Evolutionary conservation across 2,113 vertebrate species (phyloP).

Genomic region (Thomomys bottae): DNA sequence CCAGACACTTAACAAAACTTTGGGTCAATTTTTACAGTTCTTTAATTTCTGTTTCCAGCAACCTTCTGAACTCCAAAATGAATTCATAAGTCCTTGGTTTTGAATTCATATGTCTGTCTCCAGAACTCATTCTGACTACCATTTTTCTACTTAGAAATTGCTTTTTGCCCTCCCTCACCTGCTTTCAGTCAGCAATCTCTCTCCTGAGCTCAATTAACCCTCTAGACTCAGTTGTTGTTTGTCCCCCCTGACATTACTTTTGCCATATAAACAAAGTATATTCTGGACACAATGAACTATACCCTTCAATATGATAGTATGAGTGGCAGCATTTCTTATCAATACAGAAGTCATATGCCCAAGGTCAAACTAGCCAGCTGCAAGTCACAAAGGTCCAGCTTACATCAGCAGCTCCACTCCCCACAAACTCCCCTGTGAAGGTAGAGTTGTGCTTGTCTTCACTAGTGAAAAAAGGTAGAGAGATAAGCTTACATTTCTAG

Average conservation of each 20-base stretch:
- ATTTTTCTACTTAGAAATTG: not conserved
- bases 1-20: not conserved
- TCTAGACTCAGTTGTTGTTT: not conserved
- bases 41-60: slow-evolving; percentile 36
- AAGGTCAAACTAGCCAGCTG: slow-evolving; percentile 3
- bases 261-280: slow-evolving; percentile 42
- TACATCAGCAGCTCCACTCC: not conserved
- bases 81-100: slow-evolving; percentile 23
- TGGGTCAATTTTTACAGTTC: not conserved
- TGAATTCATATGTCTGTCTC: not conserved
- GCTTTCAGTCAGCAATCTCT: not conserved
- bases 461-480: not conserved
- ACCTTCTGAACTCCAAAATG: slow-evolving; percentile 21
- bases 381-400: not conserved
- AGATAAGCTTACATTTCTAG: not conserved
- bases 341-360: slow-evolving; percentile 8
- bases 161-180: not conserved
- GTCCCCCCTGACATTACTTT: slow-evolving; percentile 31
- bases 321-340: slow-evolving; percentile 45
- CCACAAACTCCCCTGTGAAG: fast-evolving
- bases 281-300: slow-evolving; percentile 19
- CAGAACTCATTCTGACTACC: slow-evolving; percentile 2
- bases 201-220: not conserved
- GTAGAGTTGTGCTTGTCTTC: not conserved
- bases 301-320: not conserved